phyloP scores from a whole-genome alignment of 2,113 vertebrate genomes.

The Carassius auratus region DNA sequence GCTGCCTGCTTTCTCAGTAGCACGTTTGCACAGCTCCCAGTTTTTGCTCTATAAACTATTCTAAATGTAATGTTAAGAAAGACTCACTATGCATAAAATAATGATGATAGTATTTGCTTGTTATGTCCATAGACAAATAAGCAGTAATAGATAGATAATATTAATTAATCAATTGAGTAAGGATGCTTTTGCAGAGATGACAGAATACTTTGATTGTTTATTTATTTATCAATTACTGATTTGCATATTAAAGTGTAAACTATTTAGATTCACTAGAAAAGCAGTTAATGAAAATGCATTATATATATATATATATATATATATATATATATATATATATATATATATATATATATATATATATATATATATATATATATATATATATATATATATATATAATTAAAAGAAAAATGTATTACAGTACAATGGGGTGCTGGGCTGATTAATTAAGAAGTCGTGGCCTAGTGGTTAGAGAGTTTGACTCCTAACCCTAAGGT shows the following conservation, averaged over 20 bases:
- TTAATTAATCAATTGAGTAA: not conserved
- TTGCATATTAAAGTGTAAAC: not conserved
- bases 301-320: too few species aligned
- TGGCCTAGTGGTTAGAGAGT: too few species aligned
- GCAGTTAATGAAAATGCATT: not conserved
- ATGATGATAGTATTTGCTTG: not conserved
- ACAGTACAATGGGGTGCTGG: not conserved
- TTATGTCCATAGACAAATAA: not conserved
- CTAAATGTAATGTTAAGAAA: not conserved
- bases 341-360: not conserved
- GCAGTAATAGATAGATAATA: not conserved
- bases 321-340: too few species aligned
- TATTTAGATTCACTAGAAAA: not conserved
- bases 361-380: too few species aligned
- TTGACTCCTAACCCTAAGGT: too few species aligned
- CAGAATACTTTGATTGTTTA: too few species aligned
- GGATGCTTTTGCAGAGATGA: not conserved
- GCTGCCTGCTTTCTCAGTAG: constrained; percentile 21
- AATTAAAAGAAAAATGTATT: not conserved
- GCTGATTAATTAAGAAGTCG: too few species aligned
- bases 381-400: too few species aligned
- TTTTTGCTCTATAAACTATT: not conserved
- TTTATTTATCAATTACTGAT: not conserved
- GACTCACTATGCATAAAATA: not conserved
- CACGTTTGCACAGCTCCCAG: not conserved